These are phyloP conservation scores for Catocala nupta DNA, from an alignment of 2,888 invertebrate species.

Conservation along the genomic window DNA sequence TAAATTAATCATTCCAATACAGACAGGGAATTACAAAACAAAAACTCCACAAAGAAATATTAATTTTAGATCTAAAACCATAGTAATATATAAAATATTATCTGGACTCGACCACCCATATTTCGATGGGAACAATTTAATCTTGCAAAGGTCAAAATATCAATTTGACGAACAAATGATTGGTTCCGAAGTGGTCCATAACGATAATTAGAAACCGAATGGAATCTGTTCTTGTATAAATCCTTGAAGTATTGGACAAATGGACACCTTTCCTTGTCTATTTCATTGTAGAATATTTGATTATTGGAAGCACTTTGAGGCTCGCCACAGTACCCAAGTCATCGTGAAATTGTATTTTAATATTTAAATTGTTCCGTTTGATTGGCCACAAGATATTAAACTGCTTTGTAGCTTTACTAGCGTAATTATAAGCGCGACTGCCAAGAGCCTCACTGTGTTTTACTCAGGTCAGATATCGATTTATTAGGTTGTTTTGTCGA, in stretches of 20 bases:
- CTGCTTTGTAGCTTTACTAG: too few relatives aligned
- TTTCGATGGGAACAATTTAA: slow-evolving; percentile 4
- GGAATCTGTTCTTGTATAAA: background rate
- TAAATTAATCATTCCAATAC: background rate
- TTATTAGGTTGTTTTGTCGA: too few relatives aligned
- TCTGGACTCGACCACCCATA: background rate
- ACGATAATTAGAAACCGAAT: slow-evolving; percentile 9
- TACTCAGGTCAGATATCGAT: too few relatives aligned
- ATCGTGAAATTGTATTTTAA: too few relatives aligned
- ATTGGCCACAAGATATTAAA: too few relatives aligned
- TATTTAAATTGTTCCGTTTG: too few relatives aligned
- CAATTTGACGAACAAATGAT: slow-evolving; percentile 14
- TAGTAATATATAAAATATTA: background rate
- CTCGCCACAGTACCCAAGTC: too few relatives aligned
- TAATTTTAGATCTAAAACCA: slow-evolving; percentile 4
- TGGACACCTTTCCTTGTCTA: background rate
- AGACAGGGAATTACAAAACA: background rate
- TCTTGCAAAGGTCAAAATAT: slow-evolving; percentile 16
- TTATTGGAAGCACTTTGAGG: too few relatives aligned
- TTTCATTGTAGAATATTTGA: too few relatives aligned
- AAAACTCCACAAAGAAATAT: slow-evolving; percentile 1
- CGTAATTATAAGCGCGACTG: too few relatives aligned
- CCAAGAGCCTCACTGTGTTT: too few relatives aligned
- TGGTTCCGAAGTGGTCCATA: slow-evolving; percentile 1
- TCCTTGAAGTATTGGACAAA: background rate